A percentile compares a stretch with the other conserved stretches of the same genome.
phyloP scores from a whole-genome alignment of 2,113 vertebrate species.

The Percina caprodes region DNA sequence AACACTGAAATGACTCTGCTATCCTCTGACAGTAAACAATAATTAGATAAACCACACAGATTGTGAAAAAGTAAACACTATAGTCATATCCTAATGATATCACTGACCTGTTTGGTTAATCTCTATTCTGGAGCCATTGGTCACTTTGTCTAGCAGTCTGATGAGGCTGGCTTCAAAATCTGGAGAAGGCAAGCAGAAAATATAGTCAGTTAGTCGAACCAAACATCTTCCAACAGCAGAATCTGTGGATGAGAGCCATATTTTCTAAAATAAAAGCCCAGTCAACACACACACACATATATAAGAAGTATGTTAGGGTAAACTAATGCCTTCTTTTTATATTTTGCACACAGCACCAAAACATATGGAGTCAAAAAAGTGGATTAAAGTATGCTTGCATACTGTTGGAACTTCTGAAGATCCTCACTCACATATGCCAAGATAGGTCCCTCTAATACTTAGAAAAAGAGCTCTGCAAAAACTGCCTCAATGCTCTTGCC shows the following conservation, averaged over 20 bases:
- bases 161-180: conserved; percentile 99
- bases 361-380: background rate
- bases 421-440: background rate
- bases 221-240: background rate
- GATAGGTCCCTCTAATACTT: background rate
- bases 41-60: background rate
- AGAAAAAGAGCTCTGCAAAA: background rate
- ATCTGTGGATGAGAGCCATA: background rate
- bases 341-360: background rate
- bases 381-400: background rate
- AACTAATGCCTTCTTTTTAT: background rate
- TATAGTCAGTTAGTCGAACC: background rate
- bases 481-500: background rate
- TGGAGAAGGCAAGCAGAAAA: conserved; percentile 58
- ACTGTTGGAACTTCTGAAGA: background rate
- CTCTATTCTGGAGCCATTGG: conserved; percentile 95
- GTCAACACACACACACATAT: background rate
- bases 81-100: background rate
- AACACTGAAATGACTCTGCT: background rate
- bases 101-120: conserved; percentile 96
- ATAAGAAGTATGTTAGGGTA: background rate
- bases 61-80: background rate
- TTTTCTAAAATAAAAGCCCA: background rate
- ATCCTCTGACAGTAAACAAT: conserved; percentile 15
- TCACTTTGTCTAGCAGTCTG: conserved; percentile 95